A percentile compares a stretch with the other conserved stretches of the same genome.
These are phyloP conservation scores for Semotilus atromaculatus DNA, from an alignment of 2,797 vertebrate species.

Conservation along the genomic window DNA sequence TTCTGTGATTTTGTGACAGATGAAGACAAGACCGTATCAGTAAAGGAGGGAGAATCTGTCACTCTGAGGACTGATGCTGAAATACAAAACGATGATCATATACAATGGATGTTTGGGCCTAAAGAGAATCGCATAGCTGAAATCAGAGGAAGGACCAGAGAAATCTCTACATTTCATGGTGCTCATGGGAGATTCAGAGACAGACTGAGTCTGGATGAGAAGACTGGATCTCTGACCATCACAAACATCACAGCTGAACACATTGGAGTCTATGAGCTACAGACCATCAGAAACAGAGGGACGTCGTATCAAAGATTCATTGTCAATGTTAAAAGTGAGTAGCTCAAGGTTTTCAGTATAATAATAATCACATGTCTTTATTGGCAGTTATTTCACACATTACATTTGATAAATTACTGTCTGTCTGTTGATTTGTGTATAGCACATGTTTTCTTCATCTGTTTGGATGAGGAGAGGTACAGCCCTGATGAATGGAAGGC, in stretches of 20 bases:
- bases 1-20: too few species aligned
- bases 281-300: not conserved
- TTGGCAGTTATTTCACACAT: not conserved
- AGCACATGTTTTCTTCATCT: too few species aligned
- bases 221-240: not conserved
- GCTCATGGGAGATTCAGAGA: not conserved
- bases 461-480: too few species aligned
- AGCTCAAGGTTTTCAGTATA: not conserved
- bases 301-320: not conserved
- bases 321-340: not conserved
- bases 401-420: not conserved
- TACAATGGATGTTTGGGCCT: too few species aligned
- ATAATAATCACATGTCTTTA: not conserved
- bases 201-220: not conserved
- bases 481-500: too few species aligned
- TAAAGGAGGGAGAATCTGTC: too few species aligned
- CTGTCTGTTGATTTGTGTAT: too few species aligned
- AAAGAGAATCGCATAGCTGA: too few species aligned
- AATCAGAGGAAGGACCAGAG: not conserved
- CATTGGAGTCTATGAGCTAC: not conserved
- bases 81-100: too few species aligned
- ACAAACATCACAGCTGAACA: not conserved
- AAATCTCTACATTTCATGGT: too few species aligned
- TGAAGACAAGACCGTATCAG: too few species aligned
- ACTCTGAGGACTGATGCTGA: too few species aligned